Conservation (phyloP, 2,113 vertebrate genomes). For the Sturnira hondurensis region DNA sequence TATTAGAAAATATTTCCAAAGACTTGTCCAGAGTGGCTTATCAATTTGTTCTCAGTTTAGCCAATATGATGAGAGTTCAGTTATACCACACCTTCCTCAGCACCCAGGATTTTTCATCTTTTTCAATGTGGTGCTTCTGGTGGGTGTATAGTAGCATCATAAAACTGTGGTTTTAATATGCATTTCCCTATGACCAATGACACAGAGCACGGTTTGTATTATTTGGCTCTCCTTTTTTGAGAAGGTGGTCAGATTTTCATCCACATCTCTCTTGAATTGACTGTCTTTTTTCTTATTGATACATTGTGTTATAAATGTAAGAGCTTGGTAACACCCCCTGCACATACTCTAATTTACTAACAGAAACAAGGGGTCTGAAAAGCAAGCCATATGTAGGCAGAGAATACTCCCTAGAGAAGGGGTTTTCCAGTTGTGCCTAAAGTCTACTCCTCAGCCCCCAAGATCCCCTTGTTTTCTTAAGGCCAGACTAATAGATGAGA, state of each 20-base stretch:
- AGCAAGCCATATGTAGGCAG: background rate
- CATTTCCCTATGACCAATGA: background rate
- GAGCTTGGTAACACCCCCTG: background rate
- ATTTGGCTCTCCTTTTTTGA: background rate
- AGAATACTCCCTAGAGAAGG: background rate
- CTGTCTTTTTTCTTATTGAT: background rate
- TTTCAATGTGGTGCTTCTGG: background rate
- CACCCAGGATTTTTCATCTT: background rate
- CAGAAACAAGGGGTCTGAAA: background rate
- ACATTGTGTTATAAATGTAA: background rate
- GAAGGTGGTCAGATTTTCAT: background rate
- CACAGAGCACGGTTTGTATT: background rate
- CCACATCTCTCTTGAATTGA: background rate
- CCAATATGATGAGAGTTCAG: background rate
- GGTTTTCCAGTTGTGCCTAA: background rate
- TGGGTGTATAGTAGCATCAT: background rate
- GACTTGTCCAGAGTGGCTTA: too few species aligned
- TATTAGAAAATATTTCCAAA: background rate
- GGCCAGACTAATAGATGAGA: background rate
- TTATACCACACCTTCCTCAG: background rate
- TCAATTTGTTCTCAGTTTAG: background rate
- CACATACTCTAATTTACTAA: background rate
- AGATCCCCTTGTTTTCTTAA: background rate
- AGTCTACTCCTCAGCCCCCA: background rate
- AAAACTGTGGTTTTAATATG: background rate